Conservation (phyloP, 2,888 invertebrate species). For the Eurytoma californica region DNA sequence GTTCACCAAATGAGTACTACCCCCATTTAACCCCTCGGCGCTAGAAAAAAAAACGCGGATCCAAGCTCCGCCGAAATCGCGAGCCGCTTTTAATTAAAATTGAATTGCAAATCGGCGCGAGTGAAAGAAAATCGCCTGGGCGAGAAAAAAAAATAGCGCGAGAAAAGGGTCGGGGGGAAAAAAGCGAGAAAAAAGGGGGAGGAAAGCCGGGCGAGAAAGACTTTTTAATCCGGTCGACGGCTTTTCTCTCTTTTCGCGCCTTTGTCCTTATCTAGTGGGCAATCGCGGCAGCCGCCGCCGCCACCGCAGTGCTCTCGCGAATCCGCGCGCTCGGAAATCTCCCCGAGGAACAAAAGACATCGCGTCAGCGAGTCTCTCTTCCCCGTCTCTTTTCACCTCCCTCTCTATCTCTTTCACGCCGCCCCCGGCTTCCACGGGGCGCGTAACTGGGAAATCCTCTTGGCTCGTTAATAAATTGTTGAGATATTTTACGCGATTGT, state of each 20-base stretch:
- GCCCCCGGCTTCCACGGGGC: background rate
- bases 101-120: slow-evolving; percentile 43
- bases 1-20: background rate
- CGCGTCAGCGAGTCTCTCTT: slow-evolving; percentile 6
- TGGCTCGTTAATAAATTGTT: no score
- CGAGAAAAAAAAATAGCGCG: slow-evolving; percentile 10
- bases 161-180: background rate
- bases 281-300: slow-evolving; percentile 33
- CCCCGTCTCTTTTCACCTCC: background rate
- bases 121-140: slow-evolving; percentile 25
- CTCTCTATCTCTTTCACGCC: background rate
- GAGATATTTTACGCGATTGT: background rate
- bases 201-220: slow-evolving; percentile 17
- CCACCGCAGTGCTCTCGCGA: slow-evolving; percentile 3
- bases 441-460: no score
- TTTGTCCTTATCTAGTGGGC: slow-evolving; percentile 47
- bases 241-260: slow-evolving; percentile 17
- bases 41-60: background rate
- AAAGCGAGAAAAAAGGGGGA: slow-evolving; percentile 48
- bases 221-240: slow-evolving; percentile 52
- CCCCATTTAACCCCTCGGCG: background rate
- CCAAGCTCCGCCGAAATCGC: background rate
- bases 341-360: slow-evolving; percentile 42
- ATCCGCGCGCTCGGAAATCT: slow-evolving; percentile 22
- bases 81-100: slow-evolving; percentile 41